Evolutionary conservation across 2,888 invertebrate genomes (phyloP).

Genomic region (Tillus elongatus): DNA sequence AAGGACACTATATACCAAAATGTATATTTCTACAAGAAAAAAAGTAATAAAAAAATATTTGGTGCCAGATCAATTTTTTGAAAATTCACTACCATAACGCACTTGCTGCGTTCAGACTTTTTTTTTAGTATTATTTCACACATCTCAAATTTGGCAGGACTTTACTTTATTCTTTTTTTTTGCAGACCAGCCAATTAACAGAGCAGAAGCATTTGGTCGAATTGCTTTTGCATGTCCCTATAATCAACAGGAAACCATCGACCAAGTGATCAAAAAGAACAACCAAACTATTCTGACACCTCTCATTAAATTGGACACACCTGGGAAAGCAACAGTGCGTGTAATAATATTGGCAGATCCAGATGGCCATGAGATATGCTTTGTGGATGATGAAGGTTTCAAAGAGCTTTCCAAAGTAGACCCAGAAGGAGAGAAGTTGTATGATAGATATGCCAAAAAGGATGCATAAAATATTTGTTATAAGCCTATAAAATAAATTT

Average conservation of each 20-base stretch:
- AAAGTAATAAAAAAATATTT: too few species aligned
- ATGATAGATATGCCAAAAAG: slow-evolving; percentile 65
- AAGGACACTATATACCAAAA: too few species aligned
- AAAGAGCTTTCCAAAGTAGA: slow-evolving; percentile 79
- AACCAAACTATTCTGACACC: slow-evolving; percentile 77
- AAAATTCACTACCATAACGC: too few species aligned
- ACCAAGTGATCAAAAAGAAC: slow-evolving; percentile 60
- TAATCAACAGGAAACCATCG: slow-evolving; percentile 65
- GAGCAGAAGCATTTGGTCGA: slow-evolving; percentile 86
- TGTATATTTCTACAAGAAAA: too few species aligned
- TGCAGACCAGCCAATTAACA: slow-evolving; percentile 59
- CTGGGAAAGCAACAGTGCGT: slow-evolving; percentile 92
- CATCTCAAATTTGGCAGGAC: too few species aligned
- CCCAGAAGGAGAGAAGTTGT: slow-evolving; percentile 66
- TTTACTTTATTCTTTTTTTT: slow-evolving; percentile 14
- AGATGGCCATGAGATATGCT: slow-evolving; percentile 96
- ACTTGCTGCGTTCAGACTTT: too few species aligned
- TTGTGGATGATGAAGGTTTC: slow-evolving; percentile 95
- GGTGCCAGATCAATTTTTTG: too few species aligned
- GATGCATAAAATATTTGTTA: slow-evolving; percentile 44
- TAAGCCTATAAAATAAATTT: too few species aligned
- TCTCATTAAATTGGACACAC: slow-evolving; percentile 86
- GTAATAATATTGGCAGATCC: slow-evolving; percentile 96
- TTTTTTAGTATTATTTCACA: too few species aligned
- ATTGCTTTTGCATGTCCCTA: slow-evolving; percentile 89